Conservation (phyloP, 2,797 vertebrate genomes). For the Hemitrygon akajei region DNA sequence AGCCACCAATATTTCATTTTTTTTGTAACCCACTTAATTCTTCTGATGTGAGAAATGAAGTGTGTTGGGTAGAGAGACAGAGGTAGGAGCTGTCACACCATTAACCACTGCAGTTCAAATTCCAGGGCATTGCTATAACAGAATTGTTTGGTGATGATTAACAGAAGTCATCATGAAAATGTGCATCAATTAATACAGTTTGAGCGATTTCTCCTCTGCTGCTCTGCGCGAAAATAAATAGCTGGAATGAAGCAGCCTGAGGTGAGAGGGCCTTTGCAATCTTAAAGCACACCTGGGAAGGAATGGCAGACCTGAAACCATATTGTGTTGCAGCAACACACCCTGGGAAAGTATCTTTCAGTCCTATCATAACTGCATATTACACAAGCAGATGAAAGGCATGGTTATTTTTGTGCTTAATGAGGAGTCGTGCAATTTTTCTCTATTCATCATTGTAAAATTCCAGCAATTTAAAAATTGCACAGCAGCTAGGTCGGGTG, state of each 20-base stretch:
- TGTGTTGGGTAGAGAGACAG: background rate
- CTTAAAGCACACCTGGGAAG: background rate
- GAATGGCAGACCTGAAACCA: background rate
- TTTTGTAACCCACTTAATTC: background rate
- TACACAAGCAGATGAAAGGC: background rate
- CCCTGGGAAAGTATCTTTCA: conserved; percentile 1
- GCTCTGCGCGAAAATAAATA: background rate
- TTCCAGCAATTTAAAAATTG: background rate
- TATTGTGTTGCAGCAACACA: background rate
- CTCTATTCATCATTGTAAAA: conserved; percentile 10
- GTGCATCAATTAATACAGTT: background rate
- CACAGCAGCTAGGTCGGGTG: no score
- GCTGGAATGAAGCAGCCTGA: background rate
- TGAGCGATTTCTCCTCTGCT: background rate
- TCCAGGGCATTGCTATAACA: background rate
- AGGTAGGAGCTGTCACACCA: background rate
- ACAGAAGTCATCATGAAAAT: background rate
- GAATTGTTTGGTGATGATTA: background rate
- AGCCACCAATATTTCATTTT: background rate
- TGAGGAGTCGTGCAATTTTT: background rate
- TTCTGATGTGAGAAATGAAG: background rate
- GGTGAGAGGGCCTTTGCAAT: background rate
- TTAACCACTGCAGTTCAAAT: background rate
- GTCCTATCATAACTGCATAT: background rate
- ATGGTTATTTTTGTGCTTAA: background rate